Percentiles rank a stretch among this genome's conserved stretches.
These are phyloP conservation scores for Rapana venosa DNA, from an alignment of 2,888 invertebrate genomes.

Conservation along the genomic window DNA sequence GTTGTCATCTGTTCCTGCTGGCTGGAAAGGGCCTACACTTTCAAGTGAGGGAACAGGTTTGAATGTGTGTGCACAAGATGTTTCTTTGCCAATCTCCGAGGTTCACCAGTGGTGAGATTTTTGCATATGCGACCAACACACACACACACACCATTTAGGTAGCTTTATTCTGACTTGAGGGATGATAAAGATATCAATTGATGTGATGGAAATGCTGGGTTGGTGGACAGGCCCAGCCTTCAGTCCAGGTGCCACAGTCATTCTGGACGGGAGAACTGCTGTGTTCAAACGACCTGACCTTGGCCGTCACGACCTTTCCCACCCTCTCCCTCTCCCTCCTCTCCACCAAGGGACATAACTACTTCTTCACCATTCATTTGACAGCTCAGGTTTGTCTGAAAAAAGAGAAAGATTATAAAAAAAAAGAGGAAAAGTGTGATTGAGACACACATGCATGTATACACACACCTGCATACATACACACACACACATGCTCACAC, in stretches of 20 bases:
- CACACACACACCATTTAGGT: no score
- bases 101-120: no score
- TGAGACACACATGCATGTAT: no score
- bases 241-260: conserved; percentile 36
- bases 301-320: conserved; percentile 72
- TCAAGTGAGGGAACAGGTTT: no score
- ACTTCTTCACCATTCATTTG: conserved; percentile 69
- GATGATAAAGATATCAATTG: background rate
- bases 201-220: background rate
- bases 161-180: no score
- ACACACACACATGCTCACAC: background rate
- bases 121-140: no score
- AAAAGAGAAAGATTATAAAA: background rate
- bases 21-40: no score
- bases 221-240: background rate
- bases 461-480: no score
- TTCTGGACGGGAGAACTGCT: conserved; percentile 74
- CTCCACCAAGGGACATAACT: conserved; percentile 55
- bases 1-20: no score
- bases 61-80: no score
- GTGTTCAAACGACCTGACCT: conserved; percentile 66
- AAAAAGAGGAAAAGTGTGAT: background rate
- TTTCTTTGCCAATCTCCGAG: no score
- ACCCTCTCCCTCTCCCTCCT: conserved; percentile 68
- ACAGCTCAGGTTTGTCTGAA: conserved; percentile 69